Evolutionary conservation across 2,113 vertebrate species (phyloP), one percentile per base, ranked within the genome.

Genomic region (Rhea americana): DNA sequence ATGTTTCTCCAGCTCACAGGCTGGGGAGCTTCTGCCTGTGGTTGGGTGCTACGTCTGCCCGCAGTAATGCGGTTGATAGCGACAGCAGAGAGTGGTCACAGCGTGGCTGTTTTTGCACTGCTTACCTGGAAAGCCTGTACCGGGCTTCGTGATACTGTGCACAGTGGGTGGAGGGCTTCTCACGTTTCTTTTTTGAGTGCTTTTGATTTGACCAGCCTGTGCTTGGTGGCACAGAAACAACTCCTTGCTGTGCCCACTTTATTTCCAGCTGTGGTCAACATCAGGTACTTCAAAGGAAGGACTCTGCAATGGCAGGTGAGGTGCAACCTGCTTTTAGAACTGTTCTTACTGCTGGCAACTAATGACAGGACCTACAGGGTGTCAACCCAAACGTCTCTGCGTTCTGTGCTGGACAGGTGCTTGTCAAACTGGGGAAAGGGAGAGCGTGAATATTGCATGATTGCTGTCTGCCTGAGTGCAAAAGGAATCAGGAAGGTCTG

Each of bases 61-160:
- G 61, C 22, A 14, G 67, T 0, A 5, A 13, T n/a, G 53, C 10
- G 7, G 15, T 6, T 7, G 21, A 8, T 7, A 7, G 13, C 13
- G 14, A 15, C 43, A 45, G 15, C 43, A 45, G 43, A 45, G 43
- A 28, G 66, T 2, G 5, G 37, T 70, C 56, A 62, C 45, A 15
- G 39, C 3, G 1, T 0, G 3, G 58, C 74, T 26, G 19, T 13
- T 14, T 48, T 58, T n/a, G 37, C 32, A 11, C 48, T 28, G 21
- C 32, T 24, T 47, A 9, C 30, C 39, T 58, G 53, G 70, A 28
- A 53, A 39, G n/a, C 1, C 5, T 5, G 9, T 51, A 18, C 45
- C 30, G 62, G 74, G 20, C 30, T 22, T 65, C 28, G 58, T 37
- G 30, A 26, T n/a, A 62, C 65, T 53, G 45, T 13, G 41, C 19